Evolutionary conservation across 1,140 invertebrate genomes (phyloP).

Genomic region (Lethrus apterus): DNA sequence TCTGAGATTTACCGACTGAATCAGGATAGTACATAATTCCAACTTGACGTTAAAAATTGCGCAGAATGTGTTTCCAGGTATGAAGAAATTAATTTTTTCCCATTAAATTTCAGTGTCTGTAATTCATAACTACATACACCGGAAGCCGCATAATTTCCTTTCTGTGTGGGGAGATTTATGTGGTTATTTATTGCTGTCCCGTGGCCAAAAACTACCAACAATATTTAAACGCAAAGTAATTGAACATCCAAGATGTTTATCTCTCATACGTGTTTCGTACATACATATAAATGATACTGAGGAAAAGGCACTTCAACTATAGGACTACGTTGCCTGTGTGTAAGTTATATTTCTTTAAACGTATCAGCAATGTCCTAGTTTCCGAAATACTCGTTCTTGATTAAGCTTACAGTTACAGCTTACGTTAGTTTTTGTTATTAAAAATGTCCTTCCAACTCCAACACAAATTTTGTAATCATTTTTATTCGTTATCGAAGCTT

Average conservation of each 20-base stretch:
- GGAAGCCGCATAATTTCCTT: conserved; percentile 14
- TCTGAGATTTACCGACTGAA: conserved; percentile 19
- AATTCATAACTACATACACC: conserved; percentile 12
- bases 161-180: conserved; percentile 3
- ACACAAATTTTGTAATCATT: no score
- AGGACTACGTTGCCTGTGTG: no score
- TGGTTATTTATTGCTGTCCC: conserved; percentile 10
- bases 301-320: no score
- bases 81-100: conserved; percentile 5
- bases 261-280: no score
- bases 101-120: neutral
- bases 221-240: neutral
- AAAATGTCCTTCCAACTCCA: no score
- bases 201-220: conserved; percentile 3
- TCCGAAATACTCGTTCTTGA: no score
- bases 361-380: no score
- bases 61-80: neutral
- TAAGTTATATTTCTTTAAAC: no score
- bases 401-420: no score
- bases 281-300: no score
- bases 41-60: conserved; percentile 3
- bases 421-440: no score
- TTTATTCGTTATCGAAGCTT: no score
- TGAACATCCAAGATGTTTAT: neutral
- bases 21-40: conserved; percentile 15